Base-by-base conservation (phyloP, 2,888 invertebrate genomes). In the Maniola hyperantus region DNA sequence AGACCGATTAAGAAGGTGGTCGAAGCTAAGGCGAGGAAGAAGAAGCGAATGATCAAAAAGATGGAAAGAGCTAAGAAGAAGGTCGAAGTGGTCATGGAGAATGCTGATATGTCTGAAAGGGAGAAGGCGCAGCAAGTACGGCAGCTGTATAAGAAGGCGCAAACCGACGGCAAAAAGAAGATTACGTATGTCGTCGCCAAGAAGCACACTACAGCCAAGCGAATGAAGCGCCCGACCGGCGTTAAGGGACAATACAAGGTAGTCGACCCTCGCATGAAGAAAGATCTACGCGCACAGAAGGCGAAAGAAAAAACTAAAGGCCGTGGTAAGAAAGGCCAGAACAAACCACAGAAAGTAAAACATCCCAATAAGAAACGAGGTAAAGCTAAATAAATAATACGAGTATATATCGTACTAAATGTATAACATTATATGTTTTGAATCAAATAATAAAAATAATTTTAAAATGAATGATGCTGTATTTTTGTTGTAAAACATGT, bases 21-120 rank as follows among this genome's bases (percentile, higher is more conserved):
- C 74, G 99, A 99, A 91, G 99, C 99, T 0, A 99, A 98, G 89
- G 98, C 98, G 0, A 95, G 99, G 65, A 99, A 99, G 94, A 98
- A 99, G 95, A 96, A 95, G 87, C 96, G 98, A 73, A 96, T 97
- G 71, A 84, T 97, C 68, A 96, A 95, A 79, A 96, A 96, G 82
- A 88, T 99, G 89, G 97, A 98, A 73, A 97, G 96, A 79, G 99
- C 98, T 0, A 97, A 98, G 91, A 99, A 99, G 93, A 98, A 97
- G 89, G 97, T 98, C 0, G 99, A 99, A 83, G 94, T 95, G n/a
- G 94, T 99, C 34, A 95, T 98, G 93, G 99, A 99, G 65, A 97
- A 96, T 81, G 93, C 94, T 0, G 99, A 99, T 77, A 95, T 99
- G 78, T 95, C 96, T n/a, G 97, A 98, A 67, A 94, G 95, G 72